These are phyloP conservation scores for Cosmia pyralina DNA, from an alignment of 2,888 invertebrate genomes.

Conservation along the genomic window DNA sequence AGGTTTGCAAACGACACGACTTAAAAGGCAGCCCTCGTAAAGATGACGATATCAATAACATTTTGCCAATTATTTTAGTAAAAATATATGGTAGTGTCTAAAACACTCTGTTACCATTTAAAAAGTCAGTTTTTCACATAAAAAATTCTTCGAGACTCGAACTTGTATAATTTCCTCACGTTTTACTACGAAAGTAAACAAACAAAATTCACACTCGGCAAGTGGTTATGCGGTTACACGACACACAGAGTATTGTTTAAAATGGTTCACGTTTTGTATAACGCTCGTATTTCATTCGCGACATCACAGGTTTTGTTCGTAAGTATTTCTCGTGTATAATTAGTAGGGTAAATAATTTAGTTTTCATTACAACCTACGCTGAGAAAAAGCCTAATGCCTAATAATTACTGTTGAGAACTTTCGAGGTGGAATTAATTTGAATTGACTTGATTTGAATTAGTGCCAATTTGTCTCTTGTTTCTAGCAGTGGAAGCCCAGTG, in stretches of 20 bases:
- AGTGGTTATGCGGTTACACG: conserved; percentile 42
- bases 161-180: neutral
- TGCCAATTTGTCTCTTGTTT: conserved; percentile 1
- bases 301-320: conserved; percentile 3
- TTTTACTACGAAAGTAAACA: conserved; percentile 43
- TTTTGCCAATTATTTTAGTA: neutral
- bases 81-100: neutral
- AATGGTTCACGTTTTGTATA: conserved; percentile 22
- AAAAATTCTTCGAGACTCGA: neutral
- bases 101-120: neutral
- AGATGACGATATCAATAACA: neutral
- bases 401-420: neutral
- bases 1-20: no score
- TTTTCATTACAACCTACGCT: neutral
- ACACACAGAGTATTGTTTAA: conserved; percentile 43
- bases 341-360: neutral
- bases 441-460: neutral
- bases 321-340: neutral
- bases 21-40: no score
- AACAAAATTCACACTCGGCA: conserved; percentile 42
- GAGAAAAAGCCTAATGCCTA: neutral
- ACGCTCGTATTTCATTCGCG: conserved; percentile 17
- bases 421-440: neutral
- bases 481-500: no score
- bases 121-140: neutral